Evolutionary conservation across 2,113 vertebrate genomes (phyloP).

Genomic region (Hyperopisus bebe): DNA sequence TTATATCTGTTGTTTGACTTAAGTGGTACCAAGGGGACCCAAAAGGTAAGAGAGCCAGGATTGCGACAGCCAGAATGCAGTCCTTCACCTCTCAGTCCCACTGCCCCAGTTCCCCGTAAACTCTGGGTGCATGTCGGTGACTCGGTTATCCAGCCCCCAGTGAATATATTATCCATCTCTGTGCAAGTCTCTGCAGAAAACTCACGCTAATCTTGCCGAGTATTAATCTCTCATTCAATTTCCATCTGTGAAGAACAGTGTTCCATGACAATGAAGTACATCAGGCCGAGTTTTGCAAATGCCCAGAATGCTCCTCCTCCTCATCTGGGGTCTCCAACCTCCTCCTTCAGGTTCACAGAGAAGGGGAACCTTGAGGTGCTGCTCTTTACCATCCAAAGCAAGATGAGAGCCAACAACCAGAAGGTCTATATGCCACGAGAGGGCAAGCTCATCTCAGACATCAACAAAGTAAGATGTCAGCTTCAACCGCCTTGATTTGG

Average conservation of each 20-base stretch:
- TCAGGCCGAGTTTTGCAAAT: neutral
- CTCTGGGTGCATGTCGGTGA: neutral
- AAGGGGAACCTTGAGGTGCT: constrained; percentile 94
- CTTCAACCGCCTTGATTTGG: neutral
- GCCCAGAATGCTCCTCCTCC: neutral
- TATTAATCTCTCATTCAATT: neutral
- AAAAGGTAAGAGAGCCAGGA: neutral
- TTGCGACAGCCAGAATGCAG: neutral
- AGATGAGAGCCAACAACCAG: constrained; percentile 98
- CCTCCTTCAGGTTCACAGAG: constrained; percentile 79
- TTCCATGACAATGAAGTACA: neutral
- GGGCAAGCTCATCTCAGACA: constrained; percentile 95
- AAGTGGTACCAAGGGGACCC: neutral
- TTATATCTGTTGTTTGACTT: neutral
- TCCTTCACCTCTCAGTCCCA: neutral
- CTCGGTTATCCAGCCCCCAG: neutral
- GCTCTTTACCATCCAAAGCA: constrained; percentile 96
- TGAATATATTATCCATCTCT: neutral
- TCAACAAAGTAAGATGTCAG: constrained; percentile 77
- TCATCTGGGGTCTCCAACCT: constrained; percentile 12
- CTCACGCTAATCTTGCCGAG: neutral
- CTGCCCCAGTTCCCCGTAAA: neutral
- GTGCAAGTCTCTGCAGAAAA: neutral
- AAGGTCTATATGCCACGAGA: constrained; percentile 96
- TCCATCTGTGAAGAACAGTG: neutral